Conservation (phyloP, 2,888 invertebrate genomes). For the Spisula solida region DNA sequence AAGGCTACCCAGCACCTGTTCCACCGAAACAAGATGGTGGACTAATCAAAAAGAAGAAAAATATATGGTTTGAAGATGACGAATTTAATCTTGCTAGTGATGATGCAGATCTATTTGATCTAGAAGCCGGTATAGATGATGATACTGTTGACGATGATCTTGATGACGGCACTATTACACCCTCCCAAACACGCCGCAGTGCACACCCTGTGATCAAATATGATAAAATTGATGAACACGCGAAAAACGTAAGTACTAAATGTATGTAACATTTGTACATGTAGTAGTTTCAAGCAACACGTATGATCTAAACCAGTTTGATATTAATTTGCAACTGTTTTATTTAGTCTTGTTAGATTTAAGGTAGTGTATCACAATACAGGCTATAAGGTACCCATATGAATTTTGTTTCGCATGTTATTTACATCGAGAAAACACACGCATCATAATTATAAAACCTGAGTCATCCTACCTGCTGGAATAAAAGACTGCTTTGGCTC, state of each 20-base stretch:
- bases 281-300: no score
- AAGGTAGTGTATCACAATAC: no score
- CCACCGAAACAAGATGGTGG: slow-evolving; percentile 28
- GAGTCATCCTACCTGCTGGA: no score
- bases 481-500: no score
- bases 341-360: no score
- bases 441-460: no score
- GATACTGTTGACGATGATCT: not conserved
- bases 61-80: slow-evolving; percentile 48
- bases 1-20: slow-evolving; percentile 33
- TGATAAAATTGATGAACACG: slow-evolving; percentile 54
- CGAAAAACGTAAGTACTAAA: slow-evolving; percentile 47
- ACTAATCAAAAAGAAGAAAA: not conserved
- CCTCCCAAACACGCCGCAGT: not conserved
- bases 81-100: slow-evolving; percentile 45
- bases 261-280: no score
- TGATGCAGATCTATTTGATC: slow-evolving; percentile 43
- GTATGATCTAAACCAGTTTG: no score
- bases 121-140: slow-evolving; percentile 36
- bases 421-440: no score
- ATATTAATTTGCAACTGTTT: no score
- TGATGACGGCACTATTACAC: not conserved
- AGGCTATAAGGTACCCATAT: no score
- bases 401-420: no score
- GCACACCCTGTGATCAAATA: slow-evolving; percentile 46